Base-by-base conservation (phyloP, 2,888 invertebrate genomes). In the Balanococcus diminutus region DNA sequence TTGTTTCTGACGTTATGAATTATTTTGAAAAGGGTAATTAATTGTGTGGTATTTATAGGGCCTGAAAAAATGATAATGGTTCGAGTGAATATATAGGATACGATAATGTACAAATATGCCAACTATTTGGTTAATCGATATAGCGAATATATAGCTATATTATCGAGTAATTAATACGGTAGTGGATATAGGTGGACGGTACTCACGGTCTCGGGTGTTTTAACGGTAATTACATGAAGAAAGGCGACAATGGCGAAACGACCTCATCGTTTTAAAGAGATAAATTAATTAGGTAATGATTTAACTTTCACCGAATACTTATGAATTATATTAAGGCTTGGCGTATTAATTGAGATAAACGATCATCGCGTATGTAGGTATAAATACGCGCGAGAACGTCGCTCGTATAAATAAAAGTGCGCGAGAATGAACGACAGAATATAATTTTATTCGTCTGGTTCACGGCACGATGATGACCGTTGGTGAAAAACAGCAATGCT, bases 231-330 rank as follows among this genome's bases (percentile, higher is more conserved):
- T 36, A 79, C 75, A n/a, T n/a, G 75, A 79, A 79, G 75, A 79
- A 79, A 79, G 75, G 75, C 36, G 75, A 79, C 75, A 79, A 79
- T 19, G 19, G 36, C 19, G 19, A 36, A 2, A 51, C 51, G 56
- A 56, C 56, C 22, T 22, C n/a, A 36, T 9, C 75, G 36, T 28
- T 19, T 36, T n/a, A 36, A 36, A 79, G 36, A 32, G 36, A 36
- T 79, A 36, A 32, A 79, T 79, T 79, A 79, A 79, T 79, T 79
- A 79, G 75, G 67, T 67, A 67, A 67, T 36, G 75, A 79, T 79
- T 36, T 36, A 79, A 79, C 75, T 79, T 79, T 79, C 75, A 79
- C 75, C 75, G 75, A 32, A 19, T n/a, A 32, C 28, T 36, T 79
- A 79, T 79, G 75, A 79, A 79, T 79, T 79, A 79, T 79, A 79